Percentiles rank a stretch among this genome's conserved stretches.
Conservation (phyloP, 2,888 invertebrate genomes). For the Apodemia mormo region DNA sequence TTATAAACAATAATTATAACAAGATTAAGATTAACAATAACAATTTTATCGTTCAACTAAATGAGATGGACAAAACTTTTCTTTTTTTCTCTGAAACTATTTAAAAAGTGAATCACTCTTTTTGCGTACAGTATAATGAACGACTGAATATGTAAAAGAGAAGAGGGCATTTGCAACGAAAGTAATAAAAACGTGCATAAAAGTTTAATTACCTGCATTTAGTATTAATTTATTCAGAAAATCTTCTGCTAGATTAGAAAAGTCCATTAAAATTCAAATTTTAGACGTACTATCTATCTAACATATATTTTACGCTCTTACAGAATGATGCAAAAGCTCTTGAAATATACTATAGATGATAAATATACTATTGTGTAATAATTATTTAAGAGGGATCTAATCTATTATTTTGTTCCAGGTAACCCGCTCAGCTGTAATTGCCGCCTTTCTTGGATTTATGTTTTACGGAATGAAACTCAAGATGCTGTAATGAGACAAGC, state of each 20-base stretch:
- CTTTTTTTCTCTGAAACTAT: neutral
- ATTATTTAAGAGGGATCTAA: constrained; percentile 31
- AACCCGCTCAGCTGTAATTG: constrained; percentile 93
- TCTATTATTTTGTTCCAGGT: constrained; percentile 78
- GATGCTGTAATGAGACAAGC: constrained; percentile 84
- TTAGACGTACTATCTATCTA: constrained; percentile 32
- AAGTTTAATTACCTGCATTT: constrained; percentile 38
- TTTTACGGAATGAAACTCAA: constrained; percentile 87
- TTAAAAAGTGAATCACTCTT: neutral
- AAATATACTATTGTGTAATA: constrained; percentile 25
- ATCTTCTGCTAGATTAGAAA: constrained; percentile 35
- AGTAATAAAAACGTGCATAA: constrained; percentile 35
- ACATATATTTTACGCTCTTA: constrained; percentile 30
- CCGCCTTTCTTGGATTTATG: constrained; percentile 90
- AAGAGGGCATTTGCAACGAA: constrained; percentile 34
- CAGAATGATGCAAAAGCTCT: constrained; percentile 31
- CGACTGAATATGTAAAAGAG: constrained; percentile 31
- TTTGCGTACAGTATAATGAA: constrained; percentile 31
- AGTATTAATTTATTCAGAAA: constrained; percentile 33
- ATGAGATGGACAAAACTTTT: neutral
- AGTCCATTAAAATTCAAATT: constrained; percentile 37
- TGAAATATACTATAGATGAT: constrained; percentile 27
- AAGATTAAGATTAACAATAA: neutral
- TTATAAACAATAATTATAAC: neutral
- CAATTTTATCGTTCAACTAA: neutral